Base-by-base conservation (phyloP, 1,140 invertebrate species). In the Subanguina moxae region DNA sequence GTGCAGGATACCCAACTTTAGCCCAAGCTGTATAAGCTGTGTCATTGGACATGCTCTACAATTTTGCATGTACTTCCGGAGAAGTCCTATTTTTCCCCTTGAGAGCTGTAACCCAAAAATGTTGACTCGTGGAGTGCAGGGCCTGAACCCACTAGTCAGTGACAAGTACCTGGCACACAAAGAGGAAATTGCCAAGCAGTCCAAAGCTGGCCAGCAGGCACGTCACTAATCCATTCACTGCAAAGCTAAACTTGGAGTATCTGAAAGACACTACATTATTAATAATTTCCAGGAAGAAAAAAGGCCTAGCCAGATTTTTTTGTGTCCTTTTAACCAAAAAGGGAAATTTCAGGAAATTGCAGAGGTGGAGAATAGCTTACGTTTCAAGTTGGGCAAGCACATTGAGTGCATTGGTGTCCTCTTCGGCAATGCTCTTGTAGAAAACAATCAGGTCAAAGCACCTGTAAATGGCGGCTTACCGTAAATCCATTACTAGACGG, bases 181-280 rank as follows among this genome's bases (percentile, higher is more conserved):
- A n/a, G 56, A 21, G 77, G 57, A 58, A 28, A 59, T 82, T 80
- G 27, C 78, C 78, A 27, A 76, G 65, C n/a, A 81, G 62, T n/a
- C 78, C 78, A 57, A 80, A 80, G 32, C 64, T 71, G 5, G 76
- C 75, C n/a, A 81, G 43, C 11, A 78, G 45, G 45, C 70, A 72
- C 7, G 78, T 82, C 27, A 80, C 48, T 9, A 80, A 46, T 28
- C 78, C 78, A 64, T 80, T 80, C 45, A 77, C 69, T 21, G 59
- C 42, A 68, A 78, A 79, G 45, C 73, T 76, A 70, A 80, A 80
- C 46, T 59, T 76, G 23, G 76, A 69, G 46, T 77, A 77, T 23
- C 74, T 76, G 30, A 63, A 77, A 69, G 23, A 17, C 21, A 32
- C 9, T 8, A 63, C 9, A 9, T 64, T 46, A 71, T 73, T 69